phyloP scores from a whole-genome alignment of 2,113 vertebrate genomes.

The Collichthys lucidus region DNA sequence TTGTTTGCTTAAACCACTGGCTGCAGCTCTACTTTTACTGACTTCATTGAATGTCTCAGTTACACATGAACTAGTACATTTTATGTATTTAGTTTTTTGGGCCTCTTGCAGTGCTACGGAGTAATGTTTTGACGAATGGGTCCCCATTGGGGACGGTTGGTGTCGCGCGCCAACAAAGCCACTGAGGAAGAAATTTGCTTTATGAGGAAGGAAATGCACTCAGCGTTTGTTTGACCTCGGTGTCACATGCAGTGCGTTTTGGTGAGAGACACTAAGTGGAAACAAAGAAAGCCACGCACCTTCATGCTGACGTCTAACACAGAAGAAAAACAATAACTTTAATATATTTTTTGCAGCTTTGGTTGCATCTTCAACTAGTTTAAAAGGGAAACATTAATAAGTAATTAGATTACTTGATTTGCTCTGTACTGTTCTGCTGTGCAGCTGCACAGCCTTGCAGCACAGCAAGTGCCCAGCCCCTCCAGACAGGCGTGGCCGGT shows the following conservation, averaged over 20 bases:
- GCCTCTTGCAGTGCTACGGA: too few relatives aligned
- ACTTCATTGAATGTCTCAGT: too few relatives aligned
- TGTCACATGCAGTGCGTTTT: neutral
- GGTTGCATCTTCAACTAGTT: neutral
- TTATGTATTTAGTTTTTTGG: too few relatives aligned
- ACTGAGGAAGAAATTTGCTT: too few relatives aligned
- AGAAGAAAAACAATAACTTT: neutral
- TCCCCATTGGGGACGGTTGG: too few relatives aligned
- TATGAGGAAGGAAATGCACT: neutral
- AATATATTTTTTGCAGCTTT: neutral
- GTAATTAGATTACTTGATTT: neutral
- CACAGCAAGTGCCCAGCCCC: neutral
- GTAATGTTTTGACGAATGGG: too few relatives aligned
- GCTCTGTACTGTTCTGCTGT: neutral
- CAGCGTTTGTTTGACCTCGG: neutral
- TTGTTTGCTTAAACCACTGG: too few relatives aligned
- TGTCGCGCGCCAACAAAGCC: too few relatives aligned
- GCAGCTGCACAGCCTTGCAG: neutral
- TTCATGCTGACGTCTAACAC: neutral
- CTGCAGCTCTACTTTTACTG: too few relatives aligned
- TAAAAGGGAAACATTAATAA: neutral
- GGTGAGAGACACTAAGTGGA: neutral
- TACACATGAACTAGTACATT: too few relatives aligned
- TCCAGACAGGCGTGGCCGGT: slow-evolving; percentile 65
- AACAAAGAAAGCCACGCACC: neutral